These are phyloP conservation scores for Hippocampus mohnikei DNA, from an alignment of 2,113 vertebrate genomes.

Conservation along the genomic window DNA sequence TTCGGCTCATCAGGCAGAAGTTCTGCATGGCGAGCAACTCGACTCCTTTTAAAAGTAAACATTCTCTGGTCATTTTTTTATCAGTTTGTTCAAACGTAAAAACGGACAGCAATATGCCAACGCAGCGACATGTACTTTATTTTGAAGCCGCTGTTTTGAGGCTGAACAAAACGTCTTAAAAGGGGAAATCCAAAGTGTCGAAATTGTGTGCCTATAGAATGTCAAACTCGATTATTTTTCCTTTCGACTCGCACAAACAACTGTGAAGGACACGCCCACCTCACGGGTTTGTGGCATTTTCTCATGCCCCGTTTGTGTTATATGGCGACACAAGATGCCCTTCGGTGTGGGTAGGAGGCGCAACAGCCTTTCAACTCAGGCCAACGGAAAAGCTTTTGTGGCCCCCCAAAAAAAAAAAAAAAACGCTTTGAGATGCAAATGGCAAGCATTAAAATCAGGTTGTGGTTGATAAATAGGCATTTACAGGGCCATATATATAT, in stretches of 20 bases:
- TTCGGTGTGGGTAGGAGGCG: background rate
- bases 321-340: conserved; percentile 1
- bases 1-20: background rate
- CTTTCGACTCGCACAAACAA: background rate
- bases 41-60: too few relatives aligned
- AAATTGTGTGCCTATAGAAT: too few relatives aligned
- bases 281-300: background rate
- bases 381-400: background rate
- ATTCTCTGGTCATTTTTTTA: too few relatives aligned
- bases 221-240: background rate
- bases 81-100: too few relatives aligned
- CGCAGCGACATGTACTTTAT: too few relatives aligned
- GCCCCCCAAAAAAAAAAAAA: background rate
- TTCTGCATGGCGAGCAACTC: background rate
- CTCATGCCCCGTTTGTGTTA: conserved; percentile 3
- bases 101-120: too few relatives aligned
- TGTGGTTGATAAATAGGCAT: background rate
- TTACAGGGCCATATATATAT: background rate
- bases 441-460: background rate
- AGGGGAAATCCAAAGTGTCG: too few relatives aligned
- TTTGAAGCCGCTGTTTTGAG: too few relatives aligned
- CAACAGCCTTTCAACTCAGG: background rate
- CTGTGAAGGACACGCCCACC: background rate
- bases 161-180: too few relatives aligned
- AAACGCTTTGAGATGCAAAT: conserved; percentile 1